Evolutionary conservation across 2,113 vertebrate species (phyloP), one percentile per base, ranked within the genome.

Genomic region (Silurus meridionalis): DNA sequence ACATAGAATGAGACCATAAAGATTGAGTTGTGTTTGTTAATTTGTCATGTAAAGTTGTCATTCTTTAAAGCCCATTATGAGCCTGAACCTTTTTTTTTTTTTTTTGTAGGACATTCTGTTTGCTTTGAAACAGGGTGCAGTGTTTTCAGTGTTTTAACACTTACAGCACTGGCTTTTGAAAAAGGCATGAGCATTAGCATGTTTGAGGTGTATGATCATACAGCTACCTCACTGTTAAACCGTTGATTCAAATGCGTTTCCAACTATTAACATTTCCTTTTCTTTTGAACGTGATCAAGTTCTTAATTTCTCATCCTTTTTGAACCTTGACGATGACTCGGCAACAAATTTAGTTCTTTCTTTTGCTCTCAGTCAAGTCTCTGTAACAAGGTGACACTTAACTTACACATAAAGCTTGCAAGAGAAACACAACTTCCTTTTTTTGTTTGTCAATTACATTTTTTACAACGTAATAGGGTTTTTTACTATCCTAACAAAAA

Each of bases 61-160:
- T 58, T 48, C 6, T 85, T 15, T 74, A 46, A 28, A 85, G 50
- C n/a, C 21, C 55, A 28, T 86, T 74, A 86, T 69, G 11, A 66
- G 15, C 15, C 17, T 63, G 57, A 71, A 74, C 85, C 46, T 23
- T 19, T 37, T 21, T n/a, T 28, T 53, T 66, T 21, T 52, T 69
- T n/a, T 53, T 85, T 85, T 55, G 74, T 19, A 75, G 57, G 55
- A 64, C 64, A 69, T 61, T 60, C 52, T 80, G 58, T 17, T 9
- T 84, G 9, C 37, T 82, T 66, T 87, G 60, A 72, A 75, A 37
- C 10, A 37, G 46, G n/a, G 53, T 77, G 69, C 25, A 17, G 78
- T 75, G 25, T 75, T 21, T 66, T 48, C 9, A 50, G 53, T 21
- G 69, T 15, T 17, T 72, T 7, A 0, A 21, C 46, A 46, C 10